These are phyloP conservation scores for Aphidius ervi DNA, from an alignment of 1,140 invertebrate genomes.

Conservation along the genomic window DNA sequence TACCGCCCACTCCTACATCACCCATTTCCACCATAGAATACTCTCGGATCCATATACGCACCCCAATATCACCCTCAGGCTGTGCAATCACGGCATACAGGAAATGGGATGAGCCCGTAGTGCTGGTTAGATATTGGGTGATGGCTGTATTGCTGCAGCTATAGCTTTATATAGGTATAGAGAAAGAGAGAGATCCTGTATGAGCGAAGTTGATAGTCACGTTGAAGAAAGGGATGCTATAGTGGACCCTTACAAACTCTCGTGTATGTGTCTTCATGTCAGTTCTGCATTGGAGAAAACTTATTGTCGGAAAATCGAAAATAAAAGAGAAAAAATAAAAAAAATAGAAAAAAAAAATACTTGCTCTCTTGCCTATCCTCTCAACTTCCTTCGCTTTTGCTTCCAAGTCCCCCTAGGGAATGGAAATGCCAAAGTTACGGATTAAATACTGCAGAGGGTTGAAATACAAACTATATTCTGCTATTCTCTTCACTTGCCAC, in stretches of 20 bases:
- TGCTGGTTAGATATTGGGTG: constrained; percentile 17
- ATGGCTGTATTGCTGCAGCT: constrained; percentile 15
- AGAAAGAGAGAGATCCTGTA: constrained; percentile 29
- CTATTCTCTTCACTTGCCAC: not conserved
- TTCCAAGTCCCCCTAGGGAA: constrained; percentile 26
- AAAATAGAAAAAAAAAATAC: constrained; percentile 42
- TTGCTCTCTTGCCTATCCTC: constrained; percentile 22
- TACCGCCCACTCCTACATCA: not conserved
- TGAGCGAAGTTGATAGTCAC: constrained; percentile 45
- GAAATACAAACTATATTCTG: not conserved
- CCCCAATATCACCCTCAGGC: constrained; percentile 48
- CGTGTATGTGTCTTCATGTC: constrained; percentile 41
- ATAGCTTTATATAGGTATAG: constrained; percentile 20
- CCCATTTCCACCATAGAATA: constrained; percentile 9
- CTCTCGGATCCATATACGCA: constrained; percentile 32
- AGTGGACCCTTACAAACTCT: constrained; percentile 34
- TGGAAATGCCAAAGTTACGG: constrained; percentile 38
- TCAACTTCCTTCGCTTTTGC: constrained; percentile 1
- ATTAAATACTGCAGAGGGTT: constrained; percentile 33
- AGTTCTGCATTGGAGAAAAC: constrained; percentile 40
- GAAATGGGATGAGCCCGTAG: constrained; percentile 46
- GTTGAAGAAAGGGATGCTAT: constrained; percentile 1
- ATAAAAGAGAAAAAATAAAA: constrained; percentile 39
- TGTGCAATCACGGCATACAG: constrained; percentile 49
- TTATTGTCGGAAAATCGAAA: constrained; percentile 37